Conservation (phyloP, 2,888 invertebrate genomes). For the Eucera pruinosa region DNA sequence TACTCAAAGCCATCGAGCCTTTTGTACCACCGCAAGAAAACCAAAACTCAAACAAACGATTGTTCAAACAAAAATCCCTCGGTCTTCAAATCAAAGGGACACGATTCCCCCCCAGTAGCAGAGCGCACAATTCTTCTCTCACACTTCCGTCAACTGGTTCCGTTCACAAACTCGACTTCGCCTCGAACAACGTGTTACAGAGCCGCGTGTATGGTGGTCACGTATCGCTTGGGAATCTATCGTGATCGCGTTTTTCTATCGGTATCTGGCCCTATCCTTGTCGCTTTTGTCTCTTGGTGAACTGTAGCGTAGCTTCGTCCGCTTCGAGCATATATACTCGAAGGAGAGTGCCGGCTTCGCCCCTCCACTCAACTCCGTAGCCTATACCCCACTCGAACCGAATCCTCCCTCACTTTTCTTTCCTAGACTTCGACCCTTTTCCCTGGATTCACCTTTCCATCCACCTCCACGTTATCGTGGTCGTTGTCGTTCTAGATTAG, state of each 20-base stretch:
- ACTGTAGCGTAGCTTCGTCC: slow-evolving; percentile 80
- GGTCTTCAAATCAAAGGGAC: not conserved
- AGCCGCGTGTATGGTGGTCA: not conserved
- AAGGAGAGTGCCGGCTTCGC: slow-evolving; percentile 72
- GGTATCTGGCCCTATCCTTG: slow-evolving; percentile 47
- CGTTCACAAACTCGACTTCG: slow-evolving; percentile 1
- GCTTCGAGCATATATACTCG: slow-evolving; percentile 82
- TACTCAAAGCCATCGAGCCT: not conserved
- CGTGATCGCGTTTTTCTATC: slow-evolving; percentile 23
- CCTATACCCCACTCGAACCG: slow-evolving; percentile 55
- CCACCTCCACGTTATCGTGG: not conserved
- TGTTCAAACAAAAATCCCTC: not conserved
- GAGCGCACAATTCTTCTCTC: not conserved
- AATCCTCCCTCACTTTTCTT: slow-evolving; percentile 80
- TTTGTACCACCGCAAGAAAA: not conserved
- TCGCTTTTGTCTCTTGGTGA: slow-evolving; percentile 81
- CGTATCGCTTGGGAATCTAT: slow-evolving; percentile 17
- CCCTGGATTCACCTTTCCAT: slow-evolving; percentile 33
- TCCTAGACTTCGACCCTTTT: slow-evolving; percentile 51
- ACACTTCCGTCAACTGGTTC: not conserved
- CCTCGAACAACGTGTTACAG: not conserved
- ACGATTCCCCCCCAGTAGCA: not conserved
- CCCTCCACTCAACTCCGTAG: slow-evolving; percentile 56
- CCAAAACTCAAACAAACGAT: not conserved
- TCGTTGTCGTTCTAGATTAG: not conserved